These are phyloP conservation scores for Vireo altiloquus DNA, from an alignment of 2,113 vertebrate species.

Conservation along the genomic window DNA sequence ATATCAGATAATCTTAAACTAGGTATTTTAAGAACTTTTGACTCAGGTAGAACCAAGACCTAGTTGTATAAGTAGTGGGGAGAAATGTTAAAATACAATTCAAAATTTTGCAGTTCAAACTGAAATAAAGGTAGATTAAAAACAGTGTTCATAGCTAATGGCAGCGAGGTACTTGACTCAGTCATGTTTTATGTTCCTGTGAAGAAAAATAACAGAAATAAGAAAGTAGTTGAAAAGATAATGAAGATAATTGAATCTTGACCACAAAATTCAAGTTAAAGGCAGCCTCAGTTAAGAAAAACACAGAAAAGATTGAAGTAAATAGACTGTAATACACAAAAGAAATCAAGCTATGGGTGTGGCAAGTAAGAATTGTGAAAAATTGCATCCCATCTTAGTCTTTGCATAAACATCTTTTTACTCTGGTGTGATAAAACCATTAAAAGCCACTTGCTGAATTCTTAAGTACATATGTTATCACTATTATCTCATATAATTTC, in stretches of 20 bases:
- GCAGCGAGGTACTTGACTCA: neutral
- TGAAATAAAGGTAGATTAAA: neutral
- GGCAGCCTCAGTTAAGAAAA: neutral
- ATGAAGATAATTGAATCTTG: neutral
- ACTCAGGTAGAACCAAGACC: neutral
- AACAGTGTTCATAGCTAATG: neutral
- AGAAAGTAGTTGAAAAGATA: neutral
- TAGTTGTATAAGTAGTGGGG: neutral
- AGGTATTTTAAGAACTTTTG: neutral
- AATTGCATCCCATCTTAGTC: neutral
- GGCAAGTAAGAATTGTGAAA: neutral
- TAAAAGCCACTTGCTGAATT: neutral
- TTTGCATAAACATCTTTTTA: neutral
- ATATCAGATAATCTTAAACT: neutral
- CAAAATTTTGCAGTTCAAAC: neutral
- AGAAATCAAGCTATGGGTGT: neutral
- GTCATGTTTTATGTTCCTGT: neutral
- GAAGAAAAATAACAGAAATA: neutral
- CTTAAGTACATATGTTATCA: neutral
- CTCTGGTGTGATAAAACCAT: neutral
- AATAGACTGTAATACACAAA: neutral
- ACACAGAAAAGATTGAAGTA: neutral
- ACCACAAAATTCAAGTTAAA: neutral
- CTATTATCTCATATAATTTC: neutral
- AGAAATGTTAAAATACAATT: neutral